Evolutionary conservation across 2,113 vertebrate species (phyloP).

Genomic region (Tiliqua scincoides): DNA sequence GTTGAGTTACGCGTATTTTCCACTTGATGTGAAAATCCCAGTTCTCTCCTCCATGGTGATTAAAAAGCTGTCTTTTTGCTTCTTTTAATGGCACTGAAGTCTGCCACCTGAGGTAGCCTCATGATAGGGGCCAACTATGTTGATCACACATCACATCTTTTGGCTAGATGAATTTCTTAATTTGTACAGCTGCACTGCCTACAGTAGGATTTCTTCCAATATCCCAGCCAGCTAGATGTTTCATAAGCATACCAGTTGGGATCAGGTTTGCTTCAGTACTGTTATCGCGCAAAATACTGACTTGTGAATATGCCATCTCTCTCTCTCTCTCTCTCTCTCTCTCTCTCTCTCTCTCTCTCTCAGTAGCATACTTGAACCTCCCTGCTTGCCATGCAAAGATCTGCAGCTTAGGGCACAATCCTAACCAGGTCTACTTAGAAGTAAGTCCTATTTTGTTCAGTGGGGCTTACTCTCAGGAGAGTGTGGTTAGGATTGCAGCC

Average conservation of each 20-base stretch:
- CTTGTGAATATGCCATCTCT: not conserved
- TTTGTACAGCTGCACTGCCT: not conserved
- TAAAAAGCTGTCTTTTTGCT: not conserved
- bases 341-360: not conserved
- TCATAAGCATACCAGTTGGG: constrained; percentile 3
- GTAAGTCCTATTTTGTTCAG: no score
- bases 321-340: not conserved
- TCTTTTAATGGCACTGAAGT: not conserved
- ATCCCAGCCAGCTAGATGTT: not conserved
- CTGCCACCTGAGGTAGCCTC: not conserved
- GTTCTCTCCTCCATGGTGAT: not conserved
- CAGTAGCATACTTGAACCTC: not conserved
- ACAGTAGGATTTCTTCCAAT: accelerated
- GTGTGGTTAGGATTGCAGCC: no score
- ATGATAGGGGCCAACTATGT: not conserved
- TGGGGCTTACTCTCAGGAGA: no score
- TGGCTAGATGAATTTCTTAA: constrained; percentile 3
- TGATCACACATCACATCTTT: not conserved
- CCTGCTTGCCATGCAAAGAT: not conserved
- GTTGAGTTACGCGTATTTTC: not conserved
- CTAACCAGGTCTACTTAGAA: no score
- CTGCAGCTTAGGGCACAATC: not conserved
- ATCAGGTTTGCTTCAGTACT: not conserved
- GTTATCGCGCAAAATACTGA: accelerated
- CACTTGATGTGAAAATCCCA: not conserved